Evolutionary conservation across 2,113 vertebrate species (phyloP).

Genomic region (Gallinago media): DNA sequence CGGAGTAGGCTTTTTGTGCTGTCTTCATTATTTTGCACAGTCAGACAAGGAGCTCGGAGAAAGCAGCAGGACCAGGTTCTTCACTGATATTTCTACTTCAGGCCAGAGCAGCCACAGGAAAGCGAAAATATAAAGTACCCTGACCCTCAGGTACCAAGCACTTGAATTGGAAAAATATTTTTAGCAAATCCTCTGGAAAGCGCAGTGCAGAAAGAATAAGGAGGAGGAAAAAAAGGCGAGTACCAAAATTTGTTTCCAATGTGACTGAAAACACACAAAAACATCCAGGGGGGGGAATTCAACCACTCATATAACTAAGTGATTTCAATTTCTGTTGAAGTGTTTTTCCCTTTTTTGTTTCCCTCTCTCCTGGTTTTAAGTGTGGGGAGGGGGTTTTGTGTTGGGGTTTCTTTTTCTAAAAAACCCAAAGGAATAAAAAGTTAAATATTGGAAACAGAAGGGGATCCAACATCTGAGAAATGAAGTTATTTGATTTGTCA

Average conservation of each 20-base stretch:
- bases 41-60: background rate
- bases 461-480: background rate
- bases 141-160: background rate
- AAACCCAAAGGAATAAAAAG: background rate
- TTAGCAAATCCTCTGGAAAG: background rate
- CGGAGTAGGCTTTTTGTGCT: background rate
- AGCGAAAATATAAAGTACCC: background rate
- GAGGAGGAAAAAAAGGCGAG: background rate
- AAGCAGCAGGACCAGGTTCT: background rate
- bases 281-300: background rate
- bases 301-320: background rate
- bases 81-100: background rate
- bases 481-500: background rate
- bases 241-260: background rate
- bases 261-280: background rate
- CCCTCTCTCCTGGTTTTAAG: background rate
- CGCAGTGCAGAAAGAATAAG: background rate
- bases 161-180: background rate
- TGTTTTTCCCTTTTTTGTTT: background rate
- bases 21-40: background rate
- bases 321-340: background rate
- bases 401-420: background rate
- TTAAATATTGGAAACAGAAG: background rate
- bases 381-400: background rate
- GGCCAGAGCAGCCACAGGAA: background rate